Conservation (phyloP, 2,888 invertebrate genomes). For the Allygus modestus region DNA sequence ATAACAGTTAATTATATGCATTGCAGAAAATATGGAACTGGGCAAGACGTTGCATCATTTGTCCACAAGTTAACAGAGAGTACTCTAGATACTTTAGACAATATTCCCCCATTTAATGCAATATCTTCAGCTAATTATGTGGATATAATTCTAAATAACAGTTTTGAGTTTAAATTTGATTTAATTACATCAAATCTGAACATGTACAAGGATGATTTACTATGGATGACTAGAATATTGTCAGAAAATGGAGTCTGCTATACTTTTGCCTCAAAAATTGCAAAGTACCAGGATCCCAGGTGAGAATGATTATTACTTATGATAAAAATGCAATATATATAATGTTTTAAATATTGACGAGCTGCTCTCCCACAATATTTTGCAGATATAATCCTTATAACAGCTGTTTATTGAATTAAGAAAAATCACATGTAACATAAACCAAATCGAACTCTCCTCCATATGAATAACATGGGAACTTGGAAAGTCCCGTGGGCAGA, state of each 20-base stretch:
- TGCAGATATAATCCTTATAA: too few relatives aligned
- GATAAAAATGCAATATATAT: too few relatives aligned
- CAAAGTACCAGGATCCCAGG: slow-evolving; percentile 79
- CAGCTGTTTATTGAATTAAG: too few relatives aligned
- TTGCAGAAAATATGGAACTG: background rate
- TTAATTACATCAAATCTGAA: slow-evolving; percentile 48
- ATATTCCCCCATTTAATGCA: slow-evolving; percentile 74
- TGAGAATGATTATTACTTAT: slow-evolving; percentile 73
- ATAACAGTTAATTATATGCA: too few relatives aligned
- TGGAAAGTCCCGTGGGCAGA: too few relatives aligned
- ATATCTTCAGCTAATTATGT: slow-evolving; percentile 64
- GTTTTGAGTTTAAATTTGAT: slow-evolving; percentile 51
- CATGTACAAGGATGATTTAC: background rate
- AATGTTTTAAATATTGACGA: too few relatives aligned
- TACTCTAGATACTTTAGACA: slow-evolving; percentile 76
- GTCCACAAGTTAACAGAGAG: background rate
- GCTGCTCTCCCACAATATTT: too few relatives aligned
- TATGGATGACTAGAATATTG: slow-evolving; percentile 70
- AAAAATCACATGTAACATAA: too few relatives aligned
- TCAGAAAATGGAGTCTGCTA: slow-evolving; percentile 86
- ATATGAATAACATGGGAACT: too few relatives aligned
- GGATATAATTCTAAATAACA: slow-evolving; percentile 46
- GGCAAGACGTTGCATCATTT: background rate
- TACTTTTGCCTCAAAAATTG: slow-evolving; percentile 82
- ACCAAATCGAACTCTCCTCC: too few relatives aligned